Percentiles rank a stretch among this genome's conserved stretches.
Conservation (phyloP, 2,113 vertebrate genomes). For the Phalacrocorax carbo region DNA sequence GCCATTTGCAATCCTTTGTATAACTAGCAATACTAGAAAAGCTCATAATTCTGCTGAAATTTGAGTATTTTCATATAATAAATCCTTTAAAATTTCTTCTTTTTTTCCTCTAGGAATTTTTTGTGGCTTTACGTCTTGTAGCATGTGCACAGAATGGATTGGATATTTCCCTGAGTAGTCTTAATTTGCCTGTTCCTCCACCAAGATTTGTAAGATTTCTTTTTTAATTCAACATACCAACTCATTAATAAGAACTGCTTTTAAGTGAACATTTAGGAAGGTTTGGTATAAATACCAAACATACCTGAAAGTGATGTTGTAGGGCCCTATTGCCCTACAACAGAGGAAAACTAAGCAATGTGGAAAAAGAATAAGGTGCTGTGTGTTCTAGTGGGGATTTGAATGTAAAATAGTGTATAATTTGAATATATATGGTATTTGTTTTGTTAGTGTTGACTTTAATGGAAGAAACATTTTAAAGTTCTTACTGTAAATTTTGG, state of each 20-base stretch:
- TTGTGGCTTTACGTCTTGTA: conserved; percentile 90
- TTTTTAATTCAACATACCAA: not conserved
- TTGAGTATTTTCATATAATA: not conserved
- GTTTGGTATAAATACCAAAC: not conserved
- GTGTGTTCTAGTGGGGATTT: not conserved
- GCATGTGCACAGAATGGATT: conserved; percentile 98
- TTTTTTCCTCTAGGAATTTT: conserved; percentile 82
- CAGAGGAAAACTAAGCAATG: not conserved
- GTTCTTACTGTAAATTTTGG: not conserved
- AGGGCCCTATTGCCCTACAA: not conserved
- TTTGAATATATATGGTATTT: not conserved
- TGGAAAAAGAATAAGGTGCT: not conserved
- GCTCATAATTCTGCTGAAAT: not conserved
- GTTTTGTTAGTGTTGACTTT: not conserved
- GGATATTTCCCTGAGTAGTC: conserved; percentile 89
- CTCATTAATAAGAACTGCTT: not conserved
- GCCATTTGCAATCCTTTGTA: not conserved
- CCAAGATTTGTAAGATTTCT: conserved; percentile 93
- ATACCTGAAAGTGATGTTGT: not conserved
- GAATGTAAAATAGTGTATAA: not conserved
- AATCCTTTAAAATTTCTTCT: not conserved
- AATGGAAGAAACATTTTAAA: not conserved
- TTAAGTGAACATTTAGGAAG: not conserved
- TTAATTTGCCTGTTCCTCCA: conserved; percentile 87
- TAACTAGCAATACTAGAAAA: not conserved